These are phyloP conservation scores for Haliclystus octoradiatus DNA, from an alignment of 30 jellyfish, hydroid and myxozoan species.

Conservation along the genomic window DNA sequence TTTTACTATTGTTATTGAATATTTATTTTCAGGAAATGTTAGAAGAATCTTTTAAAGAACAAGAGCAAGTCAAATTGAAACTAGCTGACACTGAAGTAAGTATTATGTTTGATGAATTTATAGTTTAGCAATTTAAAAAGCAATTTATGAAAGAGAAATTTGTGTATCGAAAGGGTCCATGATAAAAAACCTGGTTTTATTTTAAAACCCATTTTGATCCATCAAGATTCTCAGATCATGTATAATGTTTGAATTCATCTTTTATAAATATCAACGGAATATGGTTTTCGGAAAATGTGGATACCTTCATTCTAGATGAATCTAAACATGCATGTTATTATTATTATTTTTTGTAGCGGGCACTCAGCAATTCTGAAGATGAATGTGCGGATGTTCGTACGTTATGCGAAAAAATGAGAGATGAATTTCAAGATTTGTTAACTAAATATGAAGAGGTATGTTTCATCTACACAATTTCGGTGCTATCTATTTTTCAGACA, in stretches of 20 bases:
- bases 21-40: slow-evolving; percentile 48
- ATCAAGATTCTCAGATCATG: too few species aligned
- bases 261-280: too few species aligned
- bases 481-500: neutral
- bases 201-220: too few species aligned
- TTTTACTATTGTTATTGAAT: too few species aligned
- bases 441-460: slow-evolving; percentile 54
- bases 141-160: too few species aligned
- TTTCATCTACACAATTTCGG: neutral
- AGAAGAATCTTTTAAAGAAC: slow-evolving; percentile 43
- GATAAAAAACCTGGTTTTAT: too few species aligned
- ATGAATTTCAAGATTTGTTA: slow-evolving; percentile 54
- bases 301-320: too few species aligned
- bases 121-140: too few species aligned
- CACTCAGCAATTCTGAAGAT: slow-evolving; percentile 83
- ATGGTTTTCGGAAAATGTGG: too few species aligned
- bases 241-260: too few species aligned
- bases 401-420: slow-evolving; percentile 44
- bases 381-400: slow-evolving; percentile 66
- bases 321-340: too few species aligned
- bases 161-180: too few species aligned
- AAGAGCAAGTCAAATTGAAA: slow-evolving; percentile 47
- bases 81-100: slow-evolving; percentile 73
- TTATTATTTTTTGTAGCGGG: slow-evolving; percentile 44
- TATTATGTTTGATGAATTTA: neutral